Percentiles rank a stretch among this genome's conserved stretches.
phyloP scores from a whole-genome alignment of 1,140 invertebrate genomes.

The Thereuonema tuberculata region DNA sequence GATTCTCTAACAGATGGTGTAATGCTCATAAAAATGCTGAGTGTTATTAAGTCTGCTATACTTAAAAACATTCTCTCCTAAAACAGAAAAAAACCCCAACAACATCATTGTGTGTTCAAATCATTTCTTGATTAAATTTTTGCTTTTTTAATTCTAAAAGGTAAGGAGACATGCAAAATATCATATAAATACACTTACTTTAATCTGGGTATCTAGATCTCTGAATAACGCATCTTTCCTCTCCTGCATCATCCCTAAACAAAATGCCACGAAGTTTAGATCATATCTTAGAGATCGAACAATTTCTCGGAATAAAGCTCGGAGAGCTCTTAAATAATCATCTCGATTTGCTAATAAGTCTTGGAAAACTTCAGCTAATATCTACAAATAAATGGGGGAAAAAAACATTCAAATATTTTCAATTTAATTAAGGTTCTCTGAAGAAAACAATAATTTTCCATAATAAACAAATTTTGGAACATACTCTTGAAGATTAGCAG shows the following conservation, averaged over 20 bases:
- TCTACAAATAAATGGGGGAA: slow-evolving; percentile 20
- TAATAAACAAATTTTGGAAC: too few species aligned
- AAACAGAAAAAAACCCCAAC: slow-evolving; percentile 13
- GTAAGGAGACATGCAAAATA: too few species aligned
- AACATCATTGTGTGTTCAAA: background rate
- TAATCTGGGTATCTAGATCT: slow-evolving; percentile 29
- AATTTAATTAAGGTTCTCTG: too few species aligned
- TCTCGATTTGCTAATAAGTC: slow-evolving; percentile 77
- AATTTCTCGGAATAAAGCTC: slow-evolving; percentile 72
- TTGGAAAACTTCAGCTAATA: slow-evolving; percentile 66
- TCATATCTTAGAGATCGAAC: slow-evolving; percentile 68
- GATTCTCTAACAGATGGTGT: slow-evolving; percentile 61
- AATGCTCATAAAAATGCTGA: slow-evolving; percentile 68
- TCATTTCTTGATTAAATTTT: background rate
- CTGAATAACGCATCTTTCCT: slow-evolving; percentile 31
- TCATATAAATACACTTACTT: slow-evolving; percentile 22
- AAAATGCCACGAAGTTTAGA: slow-evolving; percentile 55
- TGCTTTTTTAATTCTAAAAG: background rate
- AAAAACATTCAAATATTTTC: too few species aligned
- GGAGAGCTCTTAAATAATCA: slow-evolving; percentile 71
- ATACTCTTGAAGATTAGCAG: too few species aligned
- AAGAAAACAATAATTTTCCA: too few species aligned
- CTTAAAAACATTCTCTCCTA: slow-evolving; percentile 65
- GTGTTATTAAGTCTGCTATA: slow-evolving; percentile 66
- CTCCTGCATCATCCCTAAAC: slow-evolving; percentile 50